Evolutionary conservation across 2,797 vertebrate genomes (phyloP), one percentile per base, ranked within the genome.

Genomic region (Phoebastria nigripes): DNA sequence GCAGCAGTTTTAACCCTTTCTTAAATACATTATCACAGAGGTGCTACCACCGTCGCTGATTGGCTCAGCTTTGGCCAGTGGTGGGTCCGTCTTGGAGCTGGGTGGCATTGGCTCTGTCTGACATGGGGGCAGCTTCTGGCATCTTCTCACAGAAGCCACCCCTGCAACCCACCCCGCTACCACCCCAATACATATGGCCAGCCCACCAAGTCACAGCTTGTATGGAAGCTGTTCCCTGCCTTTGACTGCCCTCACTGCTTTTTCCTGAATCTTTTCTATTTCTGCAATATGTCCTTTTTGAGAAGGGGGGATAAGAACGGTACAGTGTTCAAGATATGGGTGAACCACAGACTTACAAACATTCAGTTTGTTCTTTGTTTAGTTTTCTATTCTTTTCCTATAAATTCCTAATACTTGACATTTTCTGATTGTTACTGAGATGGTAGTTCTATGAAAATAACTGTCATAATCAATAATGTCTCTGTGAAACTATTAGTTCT

Each of bases 1-100:
- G 3, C 42, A 67, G 25, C 13, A 79, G 9, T 5, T 62, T 77
- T 78, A 41, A 28, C 14, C 21, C 15, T 69, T 56, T 47, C 41
- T 89, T 26, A 77, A 91, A 49, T 8, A 31, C 10, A 11, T 47
- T 35, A 25, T 56, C 19, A 26, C 28, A 56, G 31, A 81, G 20
- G 29, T 3, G 2, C n/a, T 71, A 41, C 31, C 13, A 63, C 11
- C 6, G 5, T 63, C 6, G 4, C 19, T 67, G 49, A 26, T 0
- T 2, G 20, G 13, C 21, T 70, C 3, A 2, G 37, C 25, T 37
- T 69, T 54, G 59, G 39, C 20, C 49, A 42, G 19, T 3, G 11
- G 31, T 1, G 4, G 12, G 8, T 66, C 28, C 17, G 1, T 19
- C 42, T 56, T 61, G 35, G 22, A 92, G 33, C 8, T 2, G 4